Evolutionary conservation across 2,113 vertebrate species (phyloP), one percentile per base, ranked within the genome.

Genomic region (Apodemus speciosus): DNA sequence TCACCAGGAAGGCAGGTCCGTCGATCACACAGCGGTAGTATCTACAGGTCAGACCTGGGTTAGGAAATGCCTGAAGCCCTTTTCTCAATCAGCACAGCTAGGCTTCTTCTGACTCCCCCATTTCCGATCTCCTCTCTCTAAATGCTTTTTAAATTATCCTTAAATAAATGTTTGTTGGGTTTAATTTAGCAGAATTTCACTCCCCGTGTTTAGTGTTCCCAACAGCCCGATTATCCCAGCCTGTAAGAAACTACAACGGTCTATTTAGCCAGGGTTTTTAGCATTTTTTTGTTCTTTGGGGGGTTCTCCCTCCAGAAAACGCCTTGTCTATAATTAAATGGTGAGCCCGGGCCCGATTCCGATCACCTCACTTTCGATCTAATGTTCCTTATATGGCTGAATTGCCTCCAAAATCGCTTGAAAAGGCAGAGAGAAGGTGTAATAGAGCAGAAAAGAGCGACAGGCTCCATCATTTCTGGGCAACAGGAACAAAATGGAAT

Each of bases 91-190:
- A 80, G 16, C 13, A 16, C 56, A 51, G 83, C n/a, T 49, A 92
- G 66, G 62, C 83, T 90, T 58, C 66, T 90, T 56, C 49, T n/a
- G 43, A 30, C 76, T 92, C 79, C n/a, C 64, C 64, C 15, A 58
- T 73, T 91, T 60, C 85, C 72, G 46, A 62, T 58, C 83, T 90
- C 62, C 43, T 93, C 92, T 92, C 85, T 86, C 89, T 92, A 94
- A 93, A 95, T 92, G 60, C 51, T 93, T 94, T 96, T 95, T 89
- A 92, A 96, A 94, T 94, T 94, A 91, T 84, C 88, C 79, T 94
- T 92, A 96, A 93, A 96, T 94, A 95, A 97, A 94, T 83, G 90
- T 95, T 96, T 93, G 81, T 64, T 96, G 91, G 89, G 79, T 92
- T 97, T 96, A 96, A 96, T 96, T 95, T 94, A 93, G 92, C 81